A percentile compares a stretch with the other conserved stretches of the same genome.
These are phyloP conservation scores for Thomomys bottae DNA, from an alignment of 2,113 vertebrate genomes.

Conservation along the genomic window DNA sequence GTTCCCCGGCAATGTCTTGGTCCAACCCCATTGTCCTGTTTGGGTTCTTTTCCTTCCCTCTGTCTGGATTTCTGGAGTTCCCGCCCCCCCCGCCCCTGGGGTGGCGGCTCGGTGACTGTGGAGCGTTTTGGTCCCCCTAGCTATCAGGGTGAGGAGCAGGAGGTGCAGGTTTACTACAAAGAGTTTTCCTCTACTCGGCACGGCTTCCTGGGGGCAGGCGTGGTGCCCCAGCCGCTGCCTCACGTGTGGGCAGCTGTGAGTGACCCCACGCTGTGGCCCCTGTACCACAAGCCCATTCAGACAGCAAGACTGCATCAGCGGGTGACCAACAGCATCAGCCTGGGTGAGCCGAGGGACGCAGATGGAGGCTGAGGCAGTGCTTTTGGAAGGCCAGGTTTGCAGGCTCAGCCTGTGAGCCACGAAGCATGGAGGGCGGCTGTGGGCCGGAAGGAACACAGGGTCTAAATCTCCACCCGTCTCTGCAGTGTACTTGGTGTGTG, in stretches of 20 bases:
- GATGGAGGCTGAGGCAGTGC: background rate
- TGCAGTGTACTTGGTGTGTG: slow-evolving; percentile 93
- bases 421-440: background rate
- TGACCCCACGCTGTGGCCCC: slow-evolving; percentile 90
- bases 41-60: background rate
- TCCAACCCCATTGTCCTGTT: too few relatives aligned
- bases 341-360: slow-evolving; percentile 89
- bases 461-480: slow-evolving; percentile 33
- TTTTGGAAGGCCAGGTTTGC: background rate
- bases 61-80: background rate
- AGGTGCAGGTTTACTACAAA: slow-evolving; percentile 92
- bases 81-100: background rate
- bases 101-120: background rate
- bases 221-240: slow-evolving; percentile 89
- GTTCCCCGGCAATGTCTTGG: slow-evolving; percentile 33
- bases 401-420: background rate
- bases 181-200: slow-evolving; percentile 91
- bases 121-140: slow-evolving; percentile 74
- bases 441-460: background rate
- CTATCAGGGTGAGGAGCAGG: slow-evolving; percentile 91
- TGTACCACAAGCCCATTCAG: slow-evolving; percentile 91
- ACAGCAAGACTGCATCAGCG: slow-evolving; percentile 90
- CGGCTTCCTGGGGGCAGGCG: slow-evolving; percentile 92
- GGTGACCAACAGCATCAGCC: slow-evolving; percentile 91
- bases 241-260: slow-evolving; percentile 90